A percentile compares a stretch with the other conserved stretches of the same genome.
These are phyloP conservation scores for Sycophaga agraensis DNA, from an alignment of 1,140 invertebrate genomes.

Conservation along the genomic window DNA sequence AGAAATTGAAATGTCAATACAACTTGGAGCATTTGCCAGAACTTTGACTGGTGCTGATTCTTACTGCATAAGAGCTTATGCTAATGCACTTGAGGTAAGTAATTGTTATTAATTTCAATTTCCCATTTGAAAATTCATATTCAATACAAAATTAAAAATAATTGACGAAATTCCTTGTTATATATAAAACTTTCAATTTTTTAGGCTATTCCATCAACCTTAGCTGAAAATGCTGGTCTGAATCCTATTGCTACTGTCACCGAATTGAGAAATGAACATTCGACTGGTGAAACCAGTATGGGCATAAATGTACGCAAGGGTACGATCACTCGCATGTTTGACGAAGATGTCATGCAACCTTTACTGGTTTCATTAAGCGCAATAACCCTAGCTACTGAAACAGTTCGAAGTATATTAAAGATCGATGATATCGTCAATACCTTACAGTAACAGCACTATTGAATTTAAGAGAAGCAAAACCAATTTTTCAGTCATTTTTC, in stretches of 20 bases:
- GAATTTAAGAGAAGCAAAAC: neutral
- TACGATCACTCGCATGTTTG: conserved; percentile 92
- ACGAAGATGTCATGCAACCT: conserved; percentile 98
- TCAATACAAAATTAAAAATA: too few relatives aligned
- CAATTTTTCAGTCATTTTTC: too few relatives aligned
- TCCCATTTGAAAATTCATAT: too few relatives aligned
- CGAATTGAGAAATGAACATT: conserved; percentile 92
- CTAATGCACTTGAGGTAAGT: conserved; percentile 89
- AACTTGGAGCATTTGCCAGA: conserved; percentile 80
- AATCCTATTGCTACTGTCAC: conserved; percentile 98
- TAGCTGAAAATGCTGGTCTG: conserved; percentile 99
- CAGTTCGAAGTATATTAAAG: conserved; percentile 96
- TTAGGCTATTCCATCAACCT: conserved; percentile 83
- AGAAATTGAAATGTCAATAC: conserved; percentile 90
- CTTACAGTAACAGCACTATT: neutral
- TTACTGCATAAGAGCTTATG: conserved; percentile 93
- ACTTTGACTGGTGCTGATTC: conserved; percentile 88
- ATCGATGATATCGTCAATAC: conserved; percentile 95
- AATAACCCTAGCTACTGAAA: conserved; percentile 93
- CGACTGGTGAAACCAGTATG: conserved; percentile 75
- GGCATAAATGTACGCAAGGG: conserved; percentile 98
- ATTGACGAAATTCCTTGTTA: too few relatives aligned
- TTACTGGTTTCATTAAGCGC: conserved; percentile 92
- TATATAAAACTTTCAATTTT: too few relatives aligned
- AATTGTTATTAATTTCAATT: too few relatives aligned